These are phyloP conservation scores for Jaculus jaculus DNA, from an alignment of 2,113 vertebrate species.

Conservation along the genomic window DNA sequence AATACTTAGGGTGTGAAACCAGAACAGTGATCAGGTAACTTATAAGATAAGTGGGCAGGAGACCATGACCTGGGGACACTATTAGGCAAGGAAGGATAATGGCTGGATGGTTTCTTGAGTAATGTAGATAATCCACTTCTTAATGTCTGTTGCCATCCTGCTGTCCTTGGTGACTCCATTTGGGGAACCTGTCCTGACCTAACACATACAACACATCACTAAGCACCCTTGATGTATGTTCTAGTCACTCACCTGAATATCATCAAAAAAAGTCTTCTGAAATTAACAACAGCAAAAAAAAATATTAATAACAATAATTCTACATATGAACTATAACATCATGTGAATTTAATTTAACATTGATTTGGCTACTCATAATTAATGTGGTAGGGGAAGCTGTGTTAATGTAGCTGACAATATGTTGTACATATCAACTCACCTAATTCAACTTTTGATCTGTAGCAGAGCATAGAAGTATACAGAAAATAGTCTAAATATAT, in stretches of 20 bases:
- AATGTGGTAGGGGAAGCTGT: accelerated
- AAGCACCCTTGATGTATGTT: background rate
- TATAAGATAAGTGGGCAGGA: too few relatives aligned
- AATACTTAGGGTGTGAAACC: too few relatives aligned
- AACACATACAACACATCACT: constrained; percentile 40
- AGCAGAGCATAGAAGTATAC: constrained; percentile 37
- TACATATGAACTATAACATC: constrained; percentile 60
- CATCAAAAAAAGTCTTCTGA: background rate
- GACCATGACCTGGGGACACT: too few relatives aligned
- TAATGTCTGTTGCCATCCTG: too few relatives aligned
- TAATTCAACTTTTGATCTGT: constrained; percentile 67
- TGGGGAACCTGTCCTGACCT: too few relatives aligned
- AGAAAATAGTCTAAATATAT: constrained; percentile 45
- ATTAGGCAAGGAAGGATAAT: too few relatives aligned
- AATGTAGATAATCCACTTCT: too few relatives aligned
- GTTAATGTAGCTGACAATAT: constrained; percentile 41
- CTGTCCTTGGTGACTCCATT: too few relatives aligned
- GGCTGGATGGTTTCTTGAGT: too few relatives aligned
- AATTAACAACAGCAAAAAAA: constrained; percentile 45
- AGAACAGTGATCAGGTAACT: too few relatives aligned
- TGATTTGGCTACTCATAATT: constrained; percentile 67
- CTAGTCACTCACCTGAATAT: constrained; percentile 50
- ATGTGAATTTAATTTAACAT: constrained; percentile 62
- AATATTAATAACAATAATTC: too few relatives aligned
- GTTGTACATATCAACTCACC: background rate